These are phyloP conservation scores for Tetragonisca angustula DNA, from an alignment of 2,888 invertebrate species.

Conservation along the genomic window DNA sequence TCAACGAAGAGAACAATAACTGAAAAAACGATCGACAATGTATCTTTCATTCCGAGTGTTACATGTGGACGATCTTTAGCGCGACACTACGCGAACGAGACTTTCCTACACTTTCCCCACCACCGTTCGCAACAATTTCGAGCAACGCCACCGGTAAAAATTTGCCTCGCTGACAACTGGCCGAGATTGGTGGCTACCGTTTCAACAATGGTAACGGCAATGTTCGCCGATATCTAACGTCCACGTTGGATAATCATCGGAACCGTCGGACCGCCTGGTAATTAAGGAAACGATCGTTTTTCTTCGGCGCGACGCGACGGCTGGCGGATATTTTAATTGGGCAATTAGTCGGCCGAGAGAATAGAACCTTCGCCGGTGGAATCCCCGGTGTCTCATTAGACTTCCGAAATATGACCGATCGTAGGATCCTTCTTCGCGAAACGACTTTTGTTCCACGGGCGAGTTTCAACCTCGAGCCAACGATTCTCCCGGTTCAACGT, in stretches of 20 bases:
- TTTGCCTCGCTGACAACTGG: not conserved
- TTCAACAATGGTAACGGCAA: not conserved
- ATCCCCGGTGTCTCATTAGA: slow-evolving; percentile 31
- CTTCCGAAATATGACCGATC: slow-evolving; percentile 46
- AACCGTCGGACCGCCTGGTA: not conserved
- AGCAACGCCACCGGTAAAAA: not conserved
- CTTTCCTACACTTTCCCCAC: too few species aligned
- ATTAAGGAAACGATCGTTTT: slow-evolving; percentile 50
- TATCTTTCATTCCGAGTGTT: too few species aligned
- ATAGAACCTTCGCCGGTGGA: slow-evolving; percentile 4
- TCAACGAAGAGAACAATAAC: too few species aligned
- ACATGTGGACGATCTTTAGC: too few species aligned
- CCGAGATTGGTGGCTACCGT: not conserved
- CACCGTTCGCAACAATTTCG: too few species aligned
- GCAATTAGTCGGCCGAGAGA: slow-evolving; percentile 37
- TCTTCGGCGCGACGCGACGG: slow-evolving; percentile 26
- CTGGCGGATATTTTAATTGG: slow-evolving; percentile 52
- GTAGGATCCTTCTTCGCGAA: slow-evolving; percentile 22
- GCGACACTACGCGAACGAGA: too few species aligned
- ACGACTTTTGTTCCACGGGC: slow-evolving; percentile 4
- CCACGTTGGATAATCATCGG: not conserved
- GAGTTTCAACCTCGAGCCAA: too few species aligned
- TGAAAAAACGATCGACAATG: too few species aligned
- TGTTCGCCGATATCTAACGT: not conserved
- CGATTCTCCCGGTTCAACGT: not conserved